Base-by-base conservation (phyloP, 2,113 vertebrate species). In the Sorex araneus region DNA sequence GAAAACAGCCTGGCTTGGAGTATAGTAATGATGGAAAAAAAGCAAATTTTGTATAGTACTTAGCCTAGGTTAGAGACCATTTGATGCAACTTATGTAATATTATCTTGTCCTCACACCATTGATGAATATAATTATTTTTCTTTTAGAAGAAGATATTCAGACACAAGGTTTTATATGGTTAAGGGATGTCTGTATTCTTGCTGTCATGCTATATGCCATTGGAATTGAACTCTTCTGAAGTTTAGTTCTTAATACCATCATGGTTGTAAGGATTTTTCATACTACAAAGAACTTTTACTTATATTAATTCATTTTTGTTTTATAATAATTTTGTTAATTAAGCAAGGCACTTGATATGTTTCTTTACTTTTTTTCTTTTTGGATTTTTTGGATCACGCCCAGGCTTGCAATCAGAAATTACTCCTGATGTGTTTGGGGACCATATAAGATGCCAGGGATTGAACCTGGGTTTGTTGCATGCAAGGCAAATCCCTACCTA, bases 121-220 rank as follows among this genome's bases (percentile, higher is more conserved):
- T 12, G 4, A 1, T 73, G 43, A 87, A 19, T 74, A 71, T 12
- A 71, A 75, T 63, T 80, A 64, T 75, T 76, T 19, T 64, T 13
- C 25, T 40, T 83, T 91, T 78, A 54, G 77, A 6, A 85, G n/a
- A 94, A 40, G 32, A 93, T 88, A 76, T 75, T 43, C 67, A 95
- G 67, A 28, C 78, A 79, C 2, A 23, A 7, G 9, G 30, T 47
- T 6, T 93, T 87, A 12, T 18, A 18, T 40, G 40, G 12, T 60
- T 28, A 93, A 71, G 27, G 8, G 19, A 6, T 21, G 57, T 60
- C 57, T 60, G 57, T 60, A 13, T 19, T 86, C 82, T 73, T 54
- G 57, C 40, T 67, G n/a, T 27, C 87, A 5, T 50, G 32, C 18
- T 7, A n/a, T 10, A 69, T n/a, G n/a, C 40, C 12, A 63, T 21